phyloP scores from a whole-genome alignment of 92 coral and sea anemone species.

The Zoanthus sansibaricus region DNA sequence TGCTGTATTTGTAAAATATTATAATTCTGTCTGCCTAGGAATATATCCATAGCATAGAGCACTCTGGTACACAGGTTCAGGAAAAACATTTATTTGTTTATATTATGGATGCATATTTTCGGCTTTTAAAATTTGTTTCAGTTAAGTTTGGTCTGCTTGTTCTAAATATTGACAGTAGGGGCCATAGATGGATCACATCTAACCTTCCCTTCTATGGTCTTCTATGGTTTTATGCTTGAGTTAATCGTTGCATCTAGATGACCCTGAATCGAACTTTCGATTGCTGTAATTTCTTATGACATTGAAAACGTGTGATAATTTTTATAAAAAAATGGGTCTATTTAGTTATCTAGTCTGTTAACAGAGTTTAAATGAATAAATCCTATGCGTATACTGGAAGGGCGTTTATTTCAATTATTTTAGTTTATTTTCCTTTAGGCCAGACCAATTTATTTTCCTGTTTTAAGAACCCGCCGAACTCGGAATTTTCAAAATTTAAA shows the following conservation, averaged over 20 bases:
- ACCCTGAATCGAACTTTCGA: slow-evolving; percentile 9
- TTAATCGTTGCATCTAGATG: slow-evolving; percentile 23
- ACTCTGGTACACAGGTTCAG: slow-evolving; percentile 30
- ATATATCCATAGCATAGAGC: slow-evolving; percentile 20
- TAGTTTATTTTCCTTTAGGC: too few species aligned
- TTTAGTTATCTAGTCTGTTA: too few species aligned
- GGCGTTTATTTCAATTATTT: too few species aligned
- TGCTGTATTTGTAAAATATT: slow-evolving; percentile 8
- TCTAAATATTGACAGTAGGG: slow-evolving; percentile 32
- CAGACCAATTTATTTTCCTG: too few species aligned
- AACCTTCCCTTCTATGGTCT: slow-evolving; percentile 3
- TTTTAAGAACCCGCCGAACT: too few species aligned
- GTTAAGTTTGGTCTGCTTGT: slow-evolving; percentile 28
- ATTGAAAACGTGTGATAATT: slow-evolving; percentile 11
- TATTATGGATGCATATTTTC: neutral
- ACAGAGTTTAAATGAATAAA: too few species aligned
- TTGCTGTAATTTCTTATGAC: neutral
- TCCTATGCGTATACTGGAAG: too few species aligned
- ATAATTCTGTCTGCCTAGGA: slow-evolving; percentile 5
- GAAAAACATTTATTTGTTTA: neutral
- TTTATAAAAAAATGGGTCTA: neutral
- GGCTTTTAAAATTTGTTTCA: slow-evolving; percentile 22
- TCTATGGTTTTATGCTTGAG: slow-evolving; percentile 21
- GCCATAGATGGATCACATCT: slow-evolving; percentile 32
- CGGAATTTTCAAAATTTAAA: too few species aligned